Conservation (phyloP, 2,113 vertebrate genomes). For the Neomonachus schauinslandi region DNA sequence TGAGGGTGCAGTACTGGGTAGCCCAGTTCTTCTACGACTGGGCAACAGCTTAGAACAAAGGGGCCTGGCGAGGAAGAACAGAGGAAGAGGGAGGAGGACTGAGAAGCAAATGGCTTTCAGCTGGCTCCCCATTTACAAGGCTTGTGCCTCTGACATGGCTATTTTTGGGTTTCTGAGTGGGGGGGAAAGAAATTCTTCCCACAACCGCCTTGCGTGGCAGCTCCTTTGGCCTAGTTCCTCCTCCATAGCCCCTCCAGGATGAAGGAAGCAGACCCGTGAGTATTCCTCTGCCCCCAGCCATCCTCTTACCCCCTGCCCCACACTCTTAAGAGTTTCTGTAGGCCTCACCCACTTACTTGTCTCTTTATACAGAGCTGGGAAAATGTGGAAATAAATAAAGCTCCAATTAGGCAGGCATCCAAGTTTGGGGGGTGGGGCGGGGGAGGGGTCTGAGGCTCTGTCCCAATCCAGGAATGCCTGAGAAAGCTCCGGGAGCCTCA, state of each 20-base stretch:
- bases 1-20: neutral
- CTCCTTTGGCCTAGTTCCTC: slow-evolving; percentile 57
- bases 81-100: neutral
- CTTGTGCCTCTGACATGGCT: slow-evolving; percentile 79
- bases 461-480: slow-evolving; percentile 84
- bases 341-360: slow-evolving; percentile 40
- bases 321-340: neutral
- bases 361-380: slow-evolving; percentile 82
- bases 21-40: neutral
- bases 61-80: neutral
- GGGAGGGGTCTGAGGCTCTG: slow-evolving; percentile 65
- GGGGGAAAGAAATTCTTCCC: neutral
- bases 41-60: neutral
- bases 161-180: slow-evolving; percentile 80
- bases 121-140: slow-evolving; percentile 43
- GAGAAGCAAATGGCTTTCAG: slow-evolving; percentile 17
- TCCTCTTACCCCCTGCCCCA: neutral
- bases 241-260: slow-evolving; percentile 31
- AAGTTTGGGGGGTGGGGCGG: slow-evolving; percentile 53
- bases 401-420: slow-evolving; percentile 86
- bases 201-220: slow-evolving; percentile 52
- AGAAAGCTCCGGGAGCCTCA: slow-evolving; percentile 78
- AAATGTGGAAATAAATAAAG: slow-evolving; percentile 87
- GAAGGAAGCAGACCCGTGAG: slow-evolving; percentile 37
- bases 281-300: neutral